These are phyloP conservation scores for Morinoia aosen DNA, from an alignment of 2,888 invertebrate genomes.

Conservation along the genomic window DNA sequence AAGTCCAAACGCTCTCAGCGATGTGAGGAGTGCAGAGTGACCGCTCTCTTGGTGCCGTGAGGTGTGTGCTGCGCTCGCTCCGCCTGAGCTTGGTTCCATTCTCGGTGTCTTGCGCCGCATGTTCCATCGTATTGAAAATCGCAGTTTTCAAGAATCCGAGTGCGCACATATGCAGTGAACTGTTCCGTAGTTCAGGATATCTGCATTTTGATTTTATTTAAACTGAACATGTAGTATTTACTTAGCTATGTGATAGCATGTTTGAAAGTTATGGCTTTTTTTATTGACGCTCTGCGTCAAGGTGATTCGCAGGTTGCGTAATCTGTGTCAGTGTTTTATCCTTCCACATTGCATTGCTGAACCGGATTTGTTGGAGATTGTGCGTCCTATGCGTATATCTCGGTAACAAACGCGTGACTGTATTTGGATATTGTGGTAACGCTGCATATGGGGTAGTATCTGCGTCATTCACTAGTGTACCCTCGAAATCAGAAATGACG, in stretches of 20 bases:
- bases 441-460: no score
- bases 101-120: background rate
- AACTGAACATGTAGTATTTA: background rate
- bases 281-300: background rate
- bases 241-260: background rate
- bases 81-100: background rate
- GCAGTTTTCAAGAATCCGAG: background rate
- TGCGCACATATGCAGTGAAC: background rate
- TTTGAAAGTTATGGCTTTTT: background rate
- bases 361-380: background rate
- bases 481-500: no score
- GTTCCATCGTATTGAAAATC: background rate
- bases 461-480: no score
- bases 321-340: background rate
- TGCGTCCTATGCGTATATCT: background rate
- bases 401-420: background rate
- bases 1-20: background rate
- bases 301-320: background rate
- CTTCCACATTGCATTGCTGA: background rate
- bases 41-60: constrained; percentile 14
- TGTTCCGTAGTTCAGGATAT: background rate
- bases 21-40: background rate
- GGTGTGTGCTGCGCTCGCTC: background rate
- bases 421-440: no score
- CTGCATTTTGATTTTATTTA: background rate